phyloP scores from a whole-genome alignment of 2,888 invertebrate species.

The Meteorus colon region DNA sequence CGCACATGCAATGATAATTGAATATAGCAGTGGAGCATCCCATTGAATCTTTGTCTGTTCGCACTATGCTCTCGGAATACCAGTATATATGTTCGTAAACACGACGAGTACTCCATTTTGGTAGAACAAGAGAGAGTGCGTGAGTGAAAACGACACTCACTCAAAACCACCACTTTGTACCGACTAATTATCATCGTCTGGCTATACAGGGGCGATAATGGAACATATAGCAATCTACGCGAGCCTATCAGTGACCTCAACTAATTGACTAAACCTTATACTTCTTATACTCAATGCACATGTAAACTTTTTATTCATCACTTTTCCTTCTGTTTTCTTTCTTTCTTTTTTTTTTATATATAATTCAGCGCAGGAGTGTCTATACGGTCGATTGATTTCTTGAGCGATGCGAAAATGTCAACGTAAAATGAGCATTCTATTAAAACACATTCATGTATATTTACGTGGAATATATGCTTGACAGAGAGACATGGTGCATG shows the following conservation, averaged over 20 bases:
- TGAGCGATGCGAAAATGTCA: no score
- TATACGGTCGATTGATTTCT: no score
- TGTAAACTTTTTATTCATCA: constrained; percentile 13
- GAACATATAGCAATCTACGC: constrained; percentile 25
- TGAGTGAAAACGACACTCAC: constrained; percentile 33
- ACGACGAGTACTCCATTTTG: constrained; percentile 43
- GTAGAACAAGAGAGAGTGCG: constrained; percentile 2
- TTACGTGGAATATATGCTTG: no score
- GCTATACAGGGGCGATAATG: constrained; percentile 45
- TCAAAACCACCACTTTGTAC: constrained; percentile 51
- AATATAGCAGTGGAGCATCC: constrained; percentile 4
- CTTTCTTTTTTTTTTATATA: neutral
- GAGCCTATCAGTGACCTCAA: no score
- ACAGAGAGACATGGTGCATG: no score
- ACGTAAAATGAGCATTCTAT: no score
- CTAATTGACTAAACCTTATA: constrained; percentile 31
- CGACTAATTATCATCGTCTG: constrained; percentile 51
- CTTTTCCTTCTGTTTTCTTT: neutral
- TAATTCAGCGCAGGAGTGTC: no score
- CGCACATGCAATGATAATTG: neutral
- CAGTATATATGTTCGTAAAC: constrained; percentile 5
- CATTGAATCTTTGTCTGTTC: constrained; percentile 27
- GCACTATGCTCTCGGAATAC: neutral
- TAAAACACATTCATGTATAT: no score
- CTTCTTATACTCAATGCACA: constrained; percentile 37